Base-by-base conservation (phyloP, 2,797 vertebrate species). In the Urosaurus nigricauda region DNA sequence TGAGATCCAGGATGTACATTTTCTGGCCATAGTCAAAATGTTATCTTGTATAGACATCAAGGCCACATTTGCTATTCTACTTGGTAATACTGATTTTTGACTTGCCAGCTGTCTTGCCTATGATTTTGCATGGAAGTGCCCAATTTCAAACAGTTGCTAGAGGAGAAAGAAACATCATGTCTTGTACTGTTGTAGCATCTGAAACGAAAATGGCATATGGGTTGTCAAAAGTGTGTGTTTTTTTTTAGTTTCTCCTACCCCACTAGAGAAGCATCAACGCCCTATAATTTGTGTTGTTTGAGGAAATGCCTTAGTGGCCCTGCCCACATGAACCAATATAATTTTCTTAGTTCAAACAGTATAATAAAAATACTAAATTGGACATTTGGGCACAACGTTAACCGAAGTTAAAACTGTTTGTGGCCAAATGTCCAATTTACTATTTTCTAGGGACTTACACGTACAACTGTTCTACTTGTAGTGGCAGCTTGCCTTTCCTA, bases 311-410 rank as follows among this genome's bases (percentile, higher is more conserved):
- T 32, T 32, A 85, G n/a, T 84, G 79, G 16, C 14, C 35, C 12
- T 88, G 65, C 88, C 94, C 26, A 26, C 83, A 79, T 21, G 37
- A 86, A 92, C 75, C 40, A 83, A 17, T 2, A 29, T 40, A 1
- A 91, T 60, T 89, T 68, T 60, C 71, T 40, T 58, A 0, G 0
- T 79, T 81, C n/a, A 80, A 90, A 87, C 43, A 83, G 43, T 43
- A 35, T 71, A 32, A 53, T 58, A 73, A n/a, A 79, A 87, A 89
- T 1, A 1, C 83, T 65, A 65, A 82, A 82, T 14, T 65, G 60
- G 63, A 82, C 80, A 82, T 82, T 43, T 68, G 29, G 29, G 65
- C 29, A 68, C 65, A 68, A 68, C 2, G 65, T 68, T 68, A 32
- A 73, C 75, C 58, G n/a, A 91, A 63, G 11, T 86, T 68, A 80